These are phyloP conservation scores for Dendropsophus ebraccatus DNA, from an alignment of 2,113 vertebrate genomes.

Conservation along the genomic window DNA sequence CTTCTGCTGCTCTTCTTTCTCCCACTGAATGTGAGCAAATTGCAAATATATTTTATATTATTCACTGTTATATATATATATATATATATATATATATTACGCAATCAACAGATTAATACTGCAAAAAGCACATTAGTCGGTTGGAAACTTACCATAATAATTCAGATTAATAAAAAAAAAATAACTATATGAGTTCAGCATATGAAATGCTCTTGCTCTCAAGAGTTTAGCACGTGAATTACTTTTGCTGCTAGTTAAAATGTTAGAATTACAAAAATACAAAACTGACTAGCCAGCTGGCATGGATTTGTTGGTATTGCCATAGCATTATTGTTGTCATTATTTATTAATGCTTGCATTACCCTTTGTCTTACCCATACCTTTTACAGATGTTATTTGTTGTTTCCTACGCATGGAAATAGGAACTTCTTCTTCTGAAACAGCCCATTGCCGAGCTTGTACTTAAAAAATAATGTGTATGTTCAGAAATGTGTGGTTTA, in stretches of 20 bases:
- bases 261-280: slow-evolving; percentile 2
- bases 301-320: slow-evolving; percentile 26
- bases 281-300: background rate
- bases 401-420: slow-evolving; percentile 78
- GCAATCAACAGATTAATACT: too few relatives aligned
- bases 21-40: slow-evolving; percentile 59
- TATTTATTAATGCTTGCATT: slow-evolving; percentile 4
- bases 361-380: slow-evolving; percentile 64
- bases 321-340: background rate
- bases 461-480: slow-evolving; percentile 77
- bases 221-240: too few relatives aligned
- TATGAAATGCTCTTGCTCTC: too few relatives aligned
- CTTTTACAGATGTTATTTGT: slow-evolving; percentile 76
- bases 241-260: slow-evolving; percentile 24
- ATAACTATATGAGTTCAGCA: too few relatives aligned
- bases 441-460: slow-evolving; percentile 76
- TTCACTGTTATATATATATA: background rate
- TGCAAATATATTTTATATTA: background rate
- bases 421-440: slow-evolving; percentile 81
- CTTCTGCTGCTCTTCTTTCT: slow-evolving; percentile 63
- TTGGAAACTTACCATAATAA: background rate
- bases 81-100: too few relatives aligned
- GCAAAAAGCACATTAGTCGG: background rate
- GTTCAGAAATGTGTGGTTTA: slow-evolving; percentile 61
- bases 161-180: background rate